A percentile compares a stretch with the other conserved stretches of the same genome.
These are phyloP conservation scores for Pollimyrus isidori DNA, from an alignment of 2,113 vertebrate genomes.

Conservation along the genomic window DNA sequence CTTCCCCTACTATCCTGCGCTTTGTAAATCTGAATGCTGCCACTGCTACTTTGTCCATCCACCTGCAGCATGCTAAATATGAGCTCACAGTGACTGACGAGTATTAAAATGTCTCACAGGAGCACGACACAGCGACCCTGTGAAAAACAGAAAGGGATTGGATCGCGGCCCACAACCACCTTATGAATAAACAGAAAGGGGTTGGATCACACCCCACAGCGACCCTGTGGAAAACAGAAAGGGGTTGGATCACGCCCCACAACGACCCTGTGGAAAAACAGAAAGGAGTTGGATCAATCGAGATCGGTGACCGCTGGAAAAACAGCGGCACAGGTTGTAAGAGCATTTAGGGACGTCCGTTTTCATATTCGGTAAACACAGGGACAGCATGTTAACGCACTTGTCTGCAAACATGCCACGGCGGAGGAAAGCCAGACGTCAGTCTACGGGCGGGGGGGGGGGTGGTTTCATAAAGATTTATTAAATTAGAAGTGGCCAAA, in stretches of 20 bases:
- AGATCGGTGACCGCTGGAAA: neutral
- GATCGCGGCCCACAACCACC: neutral
- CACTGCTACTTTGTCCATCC: neutral
- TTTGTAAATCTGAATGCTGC: neutral
- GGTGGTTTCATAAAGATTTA: slow-evolving; percentile 58
- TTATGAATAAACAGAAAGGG: neutral
- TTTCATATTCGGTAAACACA: slow-evolving; percentile 12
- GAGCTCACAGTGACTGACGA: too few relatives aligned
- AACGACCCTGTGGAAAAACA: neutral
- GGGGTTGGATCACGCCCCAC: too few relatives aligned
- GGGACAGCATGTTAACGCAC: slow-evolving; percentile 5
- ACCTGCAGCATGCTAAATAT: neutral
- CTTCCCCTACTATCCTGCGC: neutral
- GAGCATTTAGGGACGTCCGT: neutral
- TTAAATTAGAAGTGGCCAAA: slow-evolving; percentile 67
- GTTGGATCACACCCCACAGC: neutral
- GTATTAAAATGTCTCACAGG: too few relatives aligned
- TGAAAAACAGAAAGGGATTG: neutral
- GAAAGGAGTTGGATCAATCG: neutral
- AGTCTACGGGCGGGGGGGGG: neutral
- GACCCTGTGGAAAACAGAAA: too few relatives aligned
- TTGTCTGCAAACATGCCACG: slow-evolving; percentile 19
- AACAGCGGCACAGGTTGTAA: neutral
- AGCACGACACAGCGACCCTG: neutral
- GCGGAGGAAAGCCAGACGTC: neutral